Evolutionary conservation across 2,888 invertebrate species (phyloP).

Genomic region (Pseudanteris insignis): DNA sequence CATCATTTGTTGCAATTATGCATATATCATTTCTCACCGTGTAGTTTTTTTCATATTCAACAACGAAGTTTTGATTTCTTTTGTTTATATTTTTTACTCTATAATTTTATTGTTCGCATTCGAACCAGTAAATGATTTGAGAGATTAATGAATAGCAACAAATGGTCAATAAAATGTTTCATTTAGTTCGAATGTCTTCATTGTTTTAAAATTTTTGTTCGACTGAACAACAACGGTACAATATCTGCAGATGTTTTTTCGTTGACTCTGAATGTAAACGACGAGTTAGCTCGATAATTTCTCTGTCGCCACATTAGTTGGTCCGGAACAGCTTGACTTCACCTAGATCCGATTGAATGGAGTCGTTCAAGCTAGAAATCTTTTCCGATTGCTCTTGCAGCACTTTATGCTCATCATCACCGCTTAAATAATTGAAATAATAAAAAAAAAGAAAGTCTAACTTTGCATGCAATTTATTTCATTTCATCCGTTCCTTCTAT

Average conservation of each 20-base stretch:
- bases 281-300: constrained; percentile 48
- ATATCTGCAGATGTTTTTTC: constrained; percentile 26
- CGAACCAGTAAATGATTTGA: too few relatives aligned
- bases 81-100: too few relatives aligned
- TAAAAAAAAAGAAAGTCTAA: constrained; percentile 22
- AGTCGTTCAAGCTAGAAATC: constrained; percentile 47
- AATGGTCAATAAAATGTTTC: too few relatives aligned
- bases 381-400: constrained; percentile 28
- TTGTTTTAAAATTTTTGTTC: too few relatives aligned
- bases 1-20: too few relatives aligned
- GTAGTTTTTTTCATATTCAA: too few relatives aligned
- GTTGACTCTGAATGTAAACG: constrained; percentile 44
- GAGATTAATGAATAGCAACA: too few relatives aligned
- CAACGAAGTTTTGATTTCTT: too few relatives aligned
- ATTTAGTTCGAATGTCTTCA: too few relatives aligned
- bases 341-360: constrained; percentile 41
- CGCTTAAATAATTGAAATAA: constrained; percentile 29
- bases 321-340: constrained; percentile 47
- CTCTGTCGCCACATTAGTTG: constrained; percentile 50
- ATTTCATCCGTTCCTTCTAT: not conserved
- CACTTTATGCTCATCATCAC: constrained; percentile 20
- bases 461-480: constrained; percentile 9
- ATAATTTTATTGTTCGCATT: too few relatives aligned
- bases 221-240: too few relatives aligned
- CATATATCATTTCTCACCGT: too few relatives aligned